Evolutionary conservation across 1,140 invertebrate genomes (phyloP), one percentile per base, ranked within the genome.

Genomic region (Procambarus clarkii): DNA sequence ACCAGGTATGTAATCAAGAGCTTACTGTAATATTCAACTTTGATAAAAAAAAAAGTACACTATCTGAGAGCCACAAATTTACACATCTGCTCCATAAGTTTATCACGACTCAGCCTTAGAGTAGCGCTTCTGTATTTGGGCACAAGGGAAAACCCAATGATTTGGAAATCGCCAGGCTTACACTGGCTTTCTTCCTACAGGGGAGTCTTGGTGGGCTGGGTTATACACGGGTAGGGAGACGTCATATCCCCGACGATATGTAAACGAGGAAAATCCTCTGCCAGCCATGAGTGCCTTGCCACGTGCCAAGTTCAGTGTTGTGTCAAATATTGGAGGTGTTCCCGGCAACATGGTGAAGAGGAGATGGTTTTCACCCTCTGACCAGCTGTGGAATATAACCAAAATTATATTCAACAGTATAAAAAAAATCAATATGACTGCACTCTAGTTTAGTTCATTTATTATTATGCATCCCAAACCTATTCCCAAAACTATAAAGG

Each of bases 281-380:
- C 97, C 97, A 92, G 97, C 97, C 92, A 98, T 96, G 93, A 98
- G 96, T 1, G 98, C 97, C 78, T 93, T 86, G 8, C 94, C 97
- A 18, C 96, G 95, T 69, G 96, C 94, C 48, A 98, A 95, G 93
- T 97, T 96, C 24, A 98, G 94, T 18, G 97, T 95, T 7, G 90
- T 87, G 9, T 79, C 64, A 85, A 93, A 93, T 46, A 78, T 96
- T 4, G 97, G 97, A 77, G 96, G 94, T 80, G 94, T 95, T 58
- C 97, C 97, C 11, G 97, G 95, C 48, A 98, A 94, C 96, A 98
- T 97, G 93, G 98, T 98, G 93, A 98, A 98, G 92, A 99, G 96
- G 44, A 99, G 94, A 95, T 98, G 98, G 95, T 99, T 99, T 94
- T 97, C 96, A 15, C 98, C 98, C 95, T 96, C 95, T 90, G 97